Evolutionary conservation across 2,797 vertebrate species (phyloP).

Genomic region (Hephaestus fuliginosus): DNA sequence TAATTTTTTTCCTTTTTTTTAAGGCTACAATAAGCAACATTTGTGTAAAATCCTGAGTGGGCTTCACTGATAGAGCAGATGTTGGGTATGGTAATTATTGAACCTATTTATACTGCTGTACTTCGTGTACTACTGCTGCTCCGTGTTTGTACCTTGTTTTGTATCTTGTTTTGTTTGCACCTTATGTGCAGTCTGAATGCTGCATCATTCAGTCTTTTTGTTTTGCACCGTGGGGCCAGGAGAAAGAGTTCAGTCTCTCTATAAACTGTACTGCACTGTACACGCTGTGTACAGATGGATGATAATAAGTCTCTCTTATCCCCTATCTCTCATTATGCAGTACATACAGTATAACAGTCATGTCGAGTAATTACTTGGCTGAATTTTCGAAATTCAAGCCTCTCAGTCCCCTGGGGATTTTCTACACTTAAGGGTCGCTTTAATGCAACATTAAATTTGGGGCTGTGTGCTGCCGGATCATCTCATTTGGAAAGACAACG

Average conservation of each 20-base stretch:
- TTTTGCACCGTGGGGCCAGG: too few relatives aligned
- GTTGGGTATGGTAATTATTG: not conserved
- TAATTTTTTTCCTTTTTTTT: not conserved
- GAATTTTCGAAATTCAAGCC: not conserved
- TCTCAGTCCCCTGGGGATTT: not conserved
- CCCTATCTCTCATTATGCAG: not conserved
- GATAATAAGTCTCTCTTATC: too few relatives aligned
- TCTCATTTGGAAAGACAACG: not conserved
- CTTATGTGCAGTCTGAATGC: too few relatives aligned
- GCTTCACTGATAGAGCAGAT: not conserved
- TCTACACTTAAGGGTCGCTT: not conserved
- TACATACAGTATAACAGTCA: not conserved
- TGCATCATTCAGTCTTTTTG: too few relatives aligned
- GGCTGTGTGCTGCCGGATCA: not conserved
- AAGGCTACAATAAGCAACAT: not conserved
- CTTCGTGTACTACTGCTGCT: too few relatives aligned
- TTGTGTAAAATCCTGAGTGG: not conserved
- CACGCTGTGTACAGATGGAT: too few relatives aligned
- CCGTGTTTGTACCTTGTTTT: too few relatives aligned
- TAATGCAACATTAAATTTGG: conserved; percentile 7
- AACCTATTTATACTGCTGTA: too few relatives aligned
- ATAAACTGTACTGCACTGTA: too few relatives aligned
- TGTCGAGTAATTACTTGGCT: conserved; percentile 3
- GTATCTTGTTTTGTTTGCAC: too few relatives aligned
- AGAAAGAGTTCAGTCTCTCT: too few relatives aligned